These are phyloP conservation scores for Umimayanthus kanabou DNA, from an alignment of 92 coral and sea anemone species.

Conservation along the genomic window DNA sequence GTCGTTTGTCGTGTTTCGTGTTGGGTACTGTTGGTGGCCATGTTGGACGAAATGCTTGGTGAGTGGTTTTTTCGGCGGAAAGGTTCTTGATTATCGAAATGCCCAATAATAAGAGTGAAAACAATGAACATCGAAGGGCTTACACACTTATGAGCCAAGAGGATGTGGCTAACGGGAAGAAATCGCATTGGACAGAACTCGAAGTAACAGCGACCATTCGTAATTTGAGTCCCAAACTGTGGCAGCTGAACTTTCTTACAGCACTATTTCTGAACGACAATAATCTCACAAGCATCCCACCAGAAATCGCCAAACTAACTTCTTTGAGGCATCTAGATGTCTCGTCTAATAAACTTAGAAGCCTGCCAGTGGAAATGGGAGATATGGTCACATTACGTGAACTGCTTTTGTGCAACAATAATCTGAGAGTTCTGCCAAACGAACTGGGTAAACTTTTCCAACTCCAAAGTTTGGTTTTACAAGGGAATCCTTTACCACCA, in stretches of 20 bases:
- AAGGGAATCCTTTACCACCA: conserved; percentile 95
- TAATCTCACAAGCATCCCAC: conserved; percentile 93
- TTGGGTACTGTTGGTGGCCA: conserved; percentile 65
- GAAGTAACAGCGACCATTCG: conserved; percentile 98
- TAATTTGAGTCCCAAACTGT: conserved; percentile 97
- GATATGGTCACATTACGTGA: conserved; percentile 99
- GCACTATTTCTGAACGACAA: conserved; percentile 94
- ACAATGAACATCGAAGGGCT: conserved; percentile 93
- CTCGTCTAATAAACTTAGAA: conserved; percentile 96
- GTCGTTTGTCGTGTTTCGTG: conserved; percentile 46
- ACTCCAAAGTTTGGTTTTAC: conserved; percentile 92
- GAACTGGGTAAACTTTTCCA: conserved; percentile 99
- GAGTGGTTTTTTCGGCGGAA: conserved; percentile 68
- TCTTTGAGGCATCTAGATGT: conserved; percentile 92
- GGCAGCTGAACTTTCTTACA: conserved; percentile 98
- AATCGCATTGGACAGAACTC: conserved; percentile 97
- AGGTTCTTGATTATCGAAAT: conserved; percentile 94
- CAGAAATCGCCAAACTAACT: conserved; percentile 90
- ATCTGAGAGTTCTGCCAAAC: conserved; percentile 89
- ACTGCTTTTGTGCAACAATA: conserved; percentile 96
- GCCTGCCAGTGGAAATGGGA: conserved; percentile 99
- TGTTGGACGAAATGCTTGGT: conserved; percentile 84
- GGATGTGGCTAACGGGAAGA: conserved; percentile 92
- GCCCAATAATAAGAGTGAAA: conserved; percentile 98
- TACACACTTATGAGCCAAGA: conserved; percentile 89